Evolutionary conservation across 2,797 vertebrate species (phyloP).

Genomic region (Silurus lanzhouensis): DNA sequence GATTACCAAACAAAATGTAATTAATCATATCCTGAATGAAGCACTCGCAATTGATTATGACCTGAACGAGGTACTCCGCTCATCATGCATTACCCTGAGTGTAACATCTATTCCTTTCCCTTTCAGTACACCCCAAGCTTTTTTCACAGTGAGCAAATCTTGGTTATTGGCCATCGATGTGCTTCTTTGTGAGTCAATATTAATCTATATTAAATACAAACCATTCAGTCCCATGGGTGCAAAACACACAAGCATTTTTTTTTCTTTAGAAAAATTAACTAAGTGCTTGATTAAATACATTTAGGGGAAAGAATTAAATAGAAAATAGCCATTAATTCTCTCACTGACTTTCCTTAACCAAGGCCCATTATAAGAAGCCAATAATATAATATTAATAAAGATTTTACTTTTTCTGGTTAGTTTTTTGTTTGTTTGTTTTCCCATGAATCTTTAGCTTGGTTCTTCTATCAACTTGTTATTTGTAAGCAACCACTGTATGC

Average conservation of each 20-base stretch:
- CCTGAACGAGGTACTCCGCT: not conserved
- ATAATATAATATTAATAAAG: not conserved
- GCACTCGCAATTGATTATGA: no score
- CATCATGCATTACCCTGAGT: not conserved
- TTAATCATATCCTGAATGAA: not conserved
- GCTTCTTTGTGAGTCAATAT: constrained; percentile 6
- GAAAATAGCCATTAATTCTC: not conserved
- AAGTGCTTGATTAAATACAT: not conserved
- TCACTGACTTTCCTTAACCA: not conserved
- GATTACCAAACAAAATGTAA: not conserved
- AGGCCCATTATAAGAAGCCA: not conserved
- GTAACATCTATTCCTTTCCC: not conserved
- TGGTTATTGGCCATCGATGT: not conserved
- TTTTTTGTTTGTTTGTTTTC: not conserved
- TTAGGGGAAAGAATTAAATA: not conserved
- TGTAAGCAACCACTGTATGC: no score
- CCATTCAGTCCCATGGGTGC: not conserved
- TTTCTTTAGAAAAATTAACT: not conserved
- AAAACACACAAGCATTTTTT: not conserved
- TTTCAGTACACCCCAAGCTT: not conserved
- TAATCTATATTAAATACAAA: not conserved
- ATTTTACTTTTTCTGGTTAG: not conserved
- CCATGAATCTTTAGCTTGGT: not conserved
- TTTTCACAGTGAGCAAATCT: not conserved
- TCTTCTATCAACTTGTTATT: not conserved